Base-by-base conservation (phyloP, 2,888 invertebrate genomes). In the Platycnemis pennipes region DNA sequence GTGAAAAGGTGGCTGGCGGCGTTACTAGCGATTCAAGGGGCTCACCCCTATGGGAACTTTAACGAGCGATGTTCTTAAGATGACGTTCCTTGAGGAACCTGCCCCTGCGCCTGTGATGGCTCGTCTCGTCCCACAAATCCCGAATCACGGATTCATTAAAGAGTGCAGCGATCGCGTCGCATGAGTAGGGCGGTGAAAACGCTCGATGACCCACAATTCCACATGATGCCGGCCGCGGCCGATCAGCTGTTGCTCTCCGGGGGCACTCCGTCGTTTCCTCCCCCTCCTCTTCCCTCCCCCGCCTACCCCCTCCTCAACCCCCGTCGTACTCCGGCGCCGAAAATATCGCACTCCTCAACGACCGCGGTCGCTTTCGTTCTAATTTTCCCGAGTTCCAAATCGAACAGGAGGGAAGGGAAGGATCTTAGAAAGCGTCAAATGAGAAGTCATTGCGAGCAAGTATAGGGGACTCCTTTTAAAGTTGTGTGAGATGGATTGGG, bases 191-290 rank as follows among this genome's bases (percentile, higher is more conserved):
- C 37, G 77, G 77, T 26, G 77, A 77, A 77, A 77, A 1, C 31
- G n/a, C 77, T 8, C 77, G 77, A 37, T 77, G 77, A 77, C 77
- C 77, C 77, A 77, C 77, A 77, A 77, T 77, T 77, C 77, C 77
- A 77, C 13, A 77, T 77, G 77, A 77, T 77, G 37, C 3, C 77
- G 37, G 11, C 49, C 13, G 13, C 4, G 49, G 49, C 26, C 77
- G n/a, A 77, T 77, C 77, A 77, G 77, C 77, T 77, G 77, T 37
- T 77, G 16, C 77, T 77, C 31, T 37, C 77, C 77, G n/a, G 31
- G 77, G 37, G 26, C 31, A 63, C 63, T 63, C 22, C 5, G 19
- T 26, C 22, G 13, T 37, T 11, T 11, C 31, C 4, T 77, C 77
- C 37, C 16, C 31, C 8, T 37, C 69, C 31, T 16, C 13, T 37